phyloP scores from a whole-genome alignment of 2,797 vertebrate species.

The Synaphobranchus kaupii region DNA sequence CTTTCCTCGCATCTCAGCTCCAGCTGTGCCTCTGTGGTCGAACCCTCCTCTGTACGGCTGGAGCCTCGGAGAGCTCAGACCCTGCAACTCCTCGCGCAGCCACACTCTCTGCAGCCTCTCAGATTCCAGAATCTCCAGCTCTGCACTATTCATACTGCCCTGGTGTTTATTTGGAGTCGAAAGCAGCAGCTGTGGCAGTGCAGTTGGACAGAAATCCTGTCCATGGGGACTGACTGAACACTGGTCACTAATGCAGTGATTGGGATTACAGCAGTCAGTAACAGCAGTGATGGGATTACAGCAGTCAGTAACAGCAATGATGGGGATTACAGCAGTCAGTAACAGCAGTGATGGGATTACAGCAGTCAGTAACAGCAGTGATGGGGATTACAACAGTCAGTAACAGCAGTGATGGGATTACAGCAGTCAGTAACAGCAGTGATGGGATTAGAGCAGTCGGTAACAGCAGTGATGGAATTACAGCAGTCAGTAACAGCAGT shows the following conservation, averaged over 20 bases:
- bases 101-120: background rate
- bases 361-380: too few species aligned
- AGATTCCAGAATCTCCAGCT: background rate
- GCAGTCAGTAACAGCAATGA: background rate
- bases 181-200: background rate
- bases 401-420: too few species aligned
- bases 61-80: background rate
- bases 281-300: background rate
- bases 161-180: background rate
- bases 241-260: background rate
- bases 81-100: background rate
- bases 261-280: background rate
- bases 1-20: background rate
- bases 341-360: too few species aligned
- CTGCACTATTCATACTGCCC: background rate
- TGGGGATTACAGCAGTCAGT: background rate
- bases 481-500: too few species aligned
- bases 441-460: background rate
- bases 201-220: background rate
- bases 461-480: background rate
- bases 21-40: constrained; percentile 9
- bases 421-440: background rate
- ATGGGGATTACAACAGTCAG: too few species aligned
- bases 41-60: background rate
- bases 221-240: background rate